Conservation (phyloP, 2,797 vertebrate species). For the Lithobates pipiens region DNA sequence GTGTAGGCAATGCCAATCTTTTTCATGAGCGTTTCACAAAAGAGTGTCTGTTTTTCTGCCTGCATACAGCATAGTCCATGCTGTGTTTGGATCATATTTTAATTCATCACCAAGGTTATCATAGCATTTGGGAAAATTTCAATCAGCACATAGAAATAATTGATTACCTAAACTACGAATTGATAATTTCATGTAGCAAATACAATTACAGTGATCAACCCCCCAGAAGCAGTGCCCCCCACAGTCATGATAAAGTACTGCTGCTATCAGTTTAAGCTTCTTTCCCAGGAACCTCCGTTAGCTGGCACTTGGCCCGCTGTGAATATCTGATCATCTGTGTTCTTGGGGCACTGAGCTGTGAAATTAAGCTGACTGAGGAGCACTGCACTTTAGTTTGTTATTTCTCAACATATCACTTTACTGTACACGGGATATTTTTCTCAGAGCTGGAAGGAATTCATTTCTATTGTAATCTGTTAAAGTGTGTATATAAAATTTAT, state of each 20-base stretch:
- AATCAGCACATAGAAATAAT: background rate
- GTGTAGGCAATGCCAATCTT: no score
- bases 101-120: no score
- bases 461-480: background rate
- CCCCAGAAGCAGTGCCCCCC: slow-evolving; percentile 11
- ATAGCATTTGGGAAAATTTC: no score
- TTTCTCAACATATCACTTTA: background rate
- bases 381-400: slow-evolving; percentile 10
- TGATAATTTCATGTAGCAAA: slow-evolving; percentile 25
- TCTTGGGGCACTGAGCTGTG: slow-evolving; percentile 42
- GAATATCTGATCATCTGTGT: slow-evolving; percentile 37
- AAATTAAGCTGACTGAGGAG: slow-evolving; percentile 28
- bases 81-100: no score
- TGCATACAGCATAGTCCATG: no score
- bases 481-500: background rate
- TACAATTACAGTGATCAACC: background rate
- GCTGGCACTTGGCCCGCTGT: slow-evolving; percentile 40
- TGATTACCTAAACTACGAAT: slow-evolving; percentile 2
- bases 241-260: slow-evolving; percentile 33
- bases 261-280: slow-evolving; percentile 16
- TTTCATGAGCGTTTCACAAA: no score
- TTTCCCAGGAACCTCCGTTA: slow-evolving; percentile 4
- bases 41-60: no score
- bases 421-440: background rate
- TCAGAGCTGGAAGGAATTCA: background rate